Evolutionary conservation across 2,888 invertebrate genomes (phyloP), one percentile per base, ranked within the genome.

Genomic region (Hylaea fasciaria): DNA sequence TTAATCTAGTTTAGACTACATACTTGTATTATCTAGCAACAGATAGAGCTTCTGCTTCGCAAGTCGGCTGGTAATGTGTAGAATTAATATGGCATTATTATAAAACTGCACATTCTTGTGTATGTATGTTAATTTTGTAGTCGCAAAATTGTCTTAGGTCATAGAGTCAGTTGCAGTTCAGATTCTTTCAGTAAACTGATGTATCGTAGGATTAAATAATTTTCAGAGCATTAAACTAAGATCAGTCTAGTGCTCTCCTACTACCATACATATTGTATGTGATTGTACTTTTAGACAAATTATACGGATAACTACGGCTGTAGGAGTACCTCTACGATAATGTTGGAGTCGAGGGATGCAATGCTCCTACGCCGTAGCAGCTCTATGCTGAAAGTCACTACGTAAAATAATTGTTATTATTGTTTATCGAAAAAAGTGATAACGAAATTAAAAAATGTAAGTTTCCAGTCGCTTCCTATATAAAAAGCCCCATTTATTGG

Each of bases 31-130:
- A 17, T 17, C 22, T 39, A 9, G n/a, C 48, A 32, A 13, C 35
- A 41, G 11, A 47, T 28, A 14, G 37, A 53, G 28, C 37, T 45
- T 28, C 45, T 35, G 37, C 2, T 14, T 53, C 53, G 53, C 13
- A 2, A 10, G 32, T 11, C 12, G 10, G 11, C 29, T 16, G 13
- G 28, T 46, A n/a, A 11, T n/a, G 12, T 8, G 0, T 16, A 8
- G 10, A 16, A 11, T 17, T 9, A 22, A 44, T 44, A 44, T 10
- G 44, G 11, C 12, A 44, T 22, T 4, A 12, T 44, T 44, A 22
- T 44, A 9, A 22, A 44, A 44, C 17, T 40, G 13, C 14, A 14
- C 32, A 32, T 9, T 4, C 3, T 7, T 32, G 9, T 7, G 32
- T 32, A 9, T 10, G 32, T 7, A 4, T 10, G 2, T 3, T 37